Evolutionary conservation across 2,888 invertebrate genomes (phyloP), one percentile per base, ranked within the genome.

Genomic region (Nyleta sp.): DNA sequence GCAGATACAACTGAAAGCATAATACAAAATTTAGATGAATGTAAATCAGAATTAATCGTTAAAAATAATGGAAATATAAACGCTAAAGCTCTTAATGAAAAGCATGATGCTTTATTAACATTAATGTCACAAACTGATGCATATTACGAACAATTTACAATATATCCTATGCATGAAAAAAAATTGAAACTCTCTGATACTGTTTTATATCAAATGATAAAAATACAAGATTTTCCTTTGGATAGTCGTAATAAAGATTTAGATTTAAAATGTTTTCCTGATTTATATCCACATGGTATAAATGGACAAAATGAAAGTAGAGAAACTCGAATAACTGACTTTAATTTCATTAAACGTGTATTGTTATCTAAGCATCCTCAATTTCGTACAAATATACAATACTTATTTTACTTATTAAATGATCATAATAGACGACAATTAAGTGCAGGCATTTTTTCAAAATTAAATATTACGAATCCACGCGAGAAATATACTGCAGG

Each of bases 371-470:
- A 28, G 28, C 28, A 28, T 28, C 10, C 28, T 4, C 28, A 28
- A 28, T 28, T 28, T 28, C 28, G 28, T 8, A 28, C 28, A 28
- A 28, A 28, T 10, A 28, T 28, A 28, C 83, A 84, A 65, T 84
- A 84, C 57, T 50, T 85, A 10, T 86, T 86, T 75, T 84, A 74
- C 57, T 75, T 84, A 50, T 71, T 84, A 46, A 73, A 82, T 55
- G 72, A 84, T 57, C 67, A 64, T 24, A 85, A 85, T 53, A 72
- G 82, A 7, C 71, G 40, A 15, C 40, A 40, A 11, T 40, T 40
- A 40, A 40, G 17, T 17, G 40, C 15, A 17, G 83, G 83, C 33
- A 82, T 40, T 40, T 40, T 40, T 40, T 13, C 40, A 15, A 40
- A 40, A 40, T 40, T 40, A 17, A 40, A 40, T 40, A 15, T 40